These are phyloP conservation scores for Climacteris rufus DNA, from an alignment of 2,113 vertebrate species.

Conservation along the genomic window DNA sequence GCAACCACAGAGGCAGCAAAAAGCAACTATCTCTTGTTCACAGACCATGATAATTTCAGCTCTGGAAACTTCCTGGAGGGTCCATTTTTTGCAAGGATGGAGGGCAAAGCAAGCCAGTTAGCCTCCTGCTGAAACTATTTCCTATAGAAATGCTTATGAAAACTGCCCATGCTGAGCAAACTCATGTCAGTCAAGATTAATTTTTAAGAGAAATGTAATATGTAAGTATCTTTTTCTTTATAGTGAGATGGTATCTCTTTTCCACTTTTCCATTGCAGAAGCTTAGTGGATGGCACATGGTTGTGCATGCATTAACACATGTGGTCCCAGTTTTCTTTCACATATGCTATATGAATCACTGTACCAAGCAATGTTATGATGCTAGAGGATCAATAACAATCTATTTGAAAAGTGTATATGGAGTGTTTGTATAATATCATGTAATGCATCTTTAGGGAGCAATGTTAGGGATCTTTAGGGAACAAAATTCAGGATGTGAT, in stretches of 20 bases:
- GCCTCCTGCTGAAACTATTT: not conserved
- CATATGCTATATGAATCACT: not conserved
- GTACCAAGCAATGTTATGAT: not conserved
- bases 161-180: not conserved
- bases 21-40: not conserved
- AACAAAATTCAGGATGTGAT: not conserved
- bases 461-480: not conserved
- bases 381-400: not conserved
- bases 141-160: not conserved
- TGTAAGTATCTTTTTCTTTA: not conserved
- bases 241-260: not conserved
- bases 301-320: not conserved
- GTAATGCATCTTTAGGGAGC: not conserved
- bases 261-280: not conserved
- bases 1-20: not conserved
- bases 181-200: not conserved
- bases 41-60: not conserved
- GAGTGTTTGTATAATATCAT: not conserved
- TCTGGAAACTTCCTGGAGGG: not conserved
- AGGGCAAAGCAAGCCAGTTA: not conserved
- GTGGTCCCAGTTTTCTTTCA: not conserved
- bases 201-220: not conserved
- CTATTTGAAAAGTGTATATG: not conserved
- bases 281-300: rapidly evolving
- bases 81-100: not conserved